Evolutionary conservation across 37 sponge, comb jelly and placozoan genomes (phyloP).

Genomic region (Beroe ovata): DNA sequence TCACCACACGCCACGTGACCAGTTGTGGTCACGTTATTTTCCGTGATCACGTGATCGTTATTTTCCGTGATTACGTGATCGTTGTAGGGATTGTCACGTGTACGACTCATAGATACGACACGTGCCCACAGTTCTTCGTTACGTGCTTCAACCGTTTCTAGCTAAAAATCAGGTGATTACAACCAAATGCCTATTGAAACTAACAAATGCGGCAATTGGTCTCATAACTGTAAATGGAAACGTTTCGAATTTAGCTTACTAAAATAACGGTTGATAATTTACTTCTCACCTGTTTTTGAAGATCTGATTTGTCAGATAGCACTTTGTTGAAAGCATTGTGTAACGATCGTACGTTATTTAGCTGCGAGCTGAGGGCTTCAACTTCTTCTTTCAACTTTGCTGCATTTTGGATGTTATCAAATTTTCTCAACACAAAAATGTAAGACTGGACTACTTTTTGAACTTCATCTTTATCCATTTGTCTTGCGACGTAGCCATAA

Average conservation of each 20-base stretch:
- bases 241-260: too few species aligned
- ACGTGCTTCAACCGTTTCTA: slow-evolving; percentile 5
- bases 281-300: slow-evolving; percentile 37
- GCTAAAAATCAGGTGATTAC: too few species aligned
- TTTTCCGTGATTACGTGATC: not conserved
- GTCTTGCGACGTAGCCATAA: too few species aligned
- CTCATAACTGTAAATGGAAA: too few species aligned
- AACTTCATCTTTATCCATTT: too few species aligned
- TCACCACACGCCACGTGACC: not conserved
- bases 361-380: not conserved
- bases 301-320: not conserved
- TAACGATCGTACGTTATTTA: not conserved
- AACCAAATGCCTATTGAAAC: too few species aligned
- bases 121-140: slow-evolving; percentile 18
- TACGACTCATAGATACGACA: not conserved
- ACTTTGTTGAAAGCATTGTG: slow-evolving; percentile 18
- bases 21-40: not conserved
- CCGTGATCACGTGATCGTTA: too few species aligned
- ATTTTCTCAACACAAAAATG: too few species aligned
- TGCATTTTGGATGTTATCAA: too few species aligned
- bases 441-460: too few species aligned
- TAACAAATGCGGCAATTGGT: too few species aligned
- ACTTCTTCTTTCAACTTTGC: not conserved
- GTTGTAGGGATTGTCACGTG: not conserved
- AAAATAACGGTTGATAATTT: too few species aligned